Base-by-base conservation (phyloP, 1,140 invertebrate species). In the Saxidomus purpurata region DNA sequence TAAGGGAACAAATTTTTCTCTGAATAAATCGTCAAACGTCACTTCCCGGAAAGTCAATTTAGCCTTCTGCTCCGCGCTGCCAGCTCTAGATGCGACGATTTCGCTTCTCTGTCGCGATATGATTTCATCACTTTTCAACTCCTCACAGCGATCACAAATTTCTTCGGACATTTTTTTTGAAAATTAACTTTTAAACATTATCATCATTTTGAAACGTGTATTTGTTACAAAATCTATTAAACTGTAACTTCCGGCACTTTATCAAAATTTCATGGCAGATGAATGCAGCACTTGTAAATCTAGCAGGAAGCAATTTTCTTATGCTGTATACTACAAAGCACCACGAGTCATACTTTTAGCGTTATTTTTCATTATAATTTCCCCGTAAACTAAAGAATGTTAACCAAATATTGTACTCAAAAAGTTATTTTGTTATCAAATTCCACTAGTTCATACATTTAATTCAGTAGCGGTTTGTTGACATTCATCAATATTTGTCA, bases 21-120 rank as follows among this genome's bases (percentile, higher is more conserved):
- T 47, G 36, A 89, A 89, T 31, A 77, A 34, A 71, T 88, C 86
- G 25, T 88, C 85, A 38, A 87, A 87, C 76, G 86, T 80, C 38
- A 67, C 77, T 25, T 88, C 86, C 11, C 63, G 36, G 6, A 11
- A 71, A 19, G 22, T 0, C 17, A 28, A 22, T 11, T 31, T 28
- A 0, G 19, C 40, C 69, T 40, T 34, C 13, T 17, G 43, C 13
- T 76, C 67, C 1, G 25, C 36, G 17, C 40, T 49, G 11, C 25
- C 49, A 71, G 17, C 25, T 22, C 9, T 55, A 4, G 63, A 43
- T 11, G 61, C 25, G 25, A 85, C 25, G 2, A 85, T 34, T 59
- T 85, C 83, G n/a, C 83, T 85, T 38, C 36, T 74, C n/a, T 85
- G 61, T 4, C 25, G 38, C 8, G 31, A 36, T 34, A 79, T 79